Base-by-base conservation (phyloP, 2,888 invertebrate species). In the Nomada ferruginata region DNA sequence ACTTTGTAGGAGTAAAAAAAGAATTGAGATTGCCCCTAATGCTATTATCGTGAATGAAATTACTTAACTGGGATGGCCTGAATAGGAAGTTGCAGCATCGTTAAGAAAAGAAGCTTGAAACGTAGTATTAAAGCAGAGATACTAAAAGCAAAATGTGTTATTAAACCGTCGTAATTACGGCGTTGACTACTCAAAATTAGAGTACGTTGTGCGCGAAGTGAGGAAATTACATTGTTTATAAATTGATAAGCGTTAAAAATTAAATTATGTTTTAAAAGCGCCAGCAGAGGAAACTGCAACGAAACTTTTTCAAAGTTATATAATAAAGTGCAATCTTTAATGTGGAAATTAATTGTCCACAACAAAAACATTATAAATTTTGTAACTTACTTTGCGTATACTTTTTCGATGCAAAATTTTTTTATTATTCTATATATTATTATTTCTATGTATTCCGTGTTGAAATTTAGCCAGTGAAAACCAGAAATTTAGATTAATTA, bases 1-100 rank as follows among this genome's bases (percentile, higher is more conserved):
- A 44, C 13, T 53, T 29, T 10, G 47, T 2, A 36, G 20, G 53
- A 57, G 55, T 20, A 20, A 44, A 55, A 15, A 59, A 66, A 50
- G 57, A 65, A 73, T 57, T 73, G 55, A 65, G 44, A 57, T 65
- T 65, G 65, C 55, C 20, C 29, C 57, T 66, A 73, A 65, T 29
- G 20, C 66, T n/a, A 57, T 66, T 73, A 73, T 57, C 73, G 57
- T 18, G 36, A 73, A 73, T 65, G 66, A 47, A 65, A 73, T 73
- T 73, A 57, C 57, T 73, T 57, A 59, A 73, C 36, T 73, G 36
- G 57, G 36, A 20, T 57, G 57, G 47, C 50, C 47, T 23, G 36
- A 52, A 57, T 50, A 50, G 50, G 68, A 59, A 50, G 36, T 47
- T 66, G 23, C 23, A 59, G 20, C 47, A 53, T 72, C 72, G 63